Conservation (phyloP, 2,797 vertebrate genomes). For the Anguilla marmorata region DNA sequence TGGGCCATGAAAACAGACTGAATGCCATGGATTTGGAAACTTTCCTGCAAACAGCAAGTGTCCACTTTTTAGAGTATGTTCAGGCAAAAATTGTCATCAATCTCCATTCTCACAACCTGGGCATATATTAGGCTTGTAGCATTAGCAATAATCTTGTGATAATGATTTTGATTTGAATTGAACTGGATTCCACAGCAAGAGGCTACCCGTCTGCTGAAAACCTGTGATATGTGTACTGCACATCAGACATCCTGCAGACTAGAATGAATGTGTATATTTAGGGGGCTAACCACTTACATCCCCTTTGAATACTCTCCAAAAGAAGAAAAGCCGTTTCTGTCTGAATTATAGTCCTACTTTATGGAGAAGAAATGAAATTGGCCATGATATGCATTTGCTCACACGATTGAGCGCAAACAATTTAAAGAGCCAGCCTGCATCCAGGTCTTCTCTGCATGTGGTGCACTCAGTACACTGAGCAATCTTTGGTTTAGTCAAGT, state of each 20-base stretch:
- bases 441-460: not conserved
- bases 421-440: not conserved
- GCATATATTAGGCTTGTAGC: not conserved
- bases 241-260: not conserved
- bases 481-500: not conserved
- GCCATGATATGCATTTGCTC: not conserved
- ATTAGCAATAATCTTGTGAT: not conserved
- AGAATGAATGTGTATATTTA: not conserved
- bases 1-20: slow-evolving; percentile 37
- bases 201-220: not conserved
- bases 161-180: not conserved
- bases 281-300: not conserved
- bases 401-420: not conserved
- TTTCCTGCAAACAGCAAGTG: not conserved
- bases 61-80: not conserved
- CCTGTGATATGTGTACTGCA: not conserved
- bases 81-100: not conserved
- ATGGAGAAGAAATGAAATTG: not conserved
- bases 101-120: not conserved
- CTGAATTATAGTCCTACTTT: not conserved
- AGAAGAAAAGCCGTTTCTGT: not conserved
- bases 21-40: not conserved
- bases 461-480: not conserved
- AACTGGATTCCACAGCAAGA: not conserved
- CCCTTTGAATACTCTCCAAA: too few relatives aligned